Evolutionary conservation across 2,888 invertebrate genomes (phyloP).

Genomic region (Zelleria hepariella): DNA sequence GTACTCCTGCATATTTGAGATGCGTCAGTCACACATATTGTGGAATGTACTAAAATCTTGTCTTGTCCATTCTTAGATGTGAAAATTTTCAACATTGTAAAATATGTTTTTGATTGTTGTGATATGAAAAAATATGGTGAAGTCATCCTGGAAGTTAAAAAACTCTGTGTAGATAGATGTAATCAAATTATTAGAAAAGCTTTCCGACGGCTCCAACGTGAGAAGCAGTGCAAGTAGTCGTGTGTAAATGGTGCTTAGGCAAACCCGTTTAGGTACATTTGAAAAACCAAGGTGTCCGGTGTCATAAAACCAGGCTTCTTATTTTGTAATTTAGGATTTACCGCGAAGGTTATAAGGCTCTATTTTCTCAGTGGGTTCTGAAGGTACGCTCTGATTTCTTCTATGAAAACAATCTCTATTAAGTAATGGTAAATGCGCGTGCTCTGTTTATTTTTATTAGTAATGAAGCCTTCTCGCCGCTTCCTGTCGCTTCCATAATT

Average conservation of each 20-base stretch:
- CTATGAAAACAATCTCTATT: background rate
- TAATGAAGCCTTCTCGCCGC: constrained; percentile 25
- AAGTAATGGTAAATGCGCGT: background rate
- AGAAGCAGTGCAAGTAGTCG: background rate
- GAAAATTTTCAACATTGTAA: too few relatives aligned
- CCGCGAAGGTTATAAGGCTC: background rate
- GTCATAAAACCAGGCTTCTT: background rate
- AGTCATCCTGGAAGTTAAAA: too few relatives aligned
- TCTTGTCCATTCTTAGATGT: too few relatives aligned
- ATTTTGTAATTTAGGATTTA: background rate
- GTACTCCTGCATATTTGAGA: too few relatives aligned
- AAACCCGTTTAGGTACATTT: background rate
- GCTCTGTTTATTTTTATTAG: background rate
- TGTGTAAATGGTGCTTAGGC: background rate
- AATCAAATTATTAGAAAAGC: too few relatives aligned
- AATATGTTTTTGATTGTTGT: too few relatives aligned
- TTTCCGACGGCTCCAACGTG: background rate
- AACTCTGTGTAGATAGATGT: too few relatives aligned
- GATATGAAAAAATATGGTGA: too few relatives aligned
- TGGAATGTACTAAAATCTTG: too few relatives aligned
- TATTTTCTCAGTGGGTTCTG: background rate
- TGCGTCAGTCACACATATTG: too few relatives aligned
- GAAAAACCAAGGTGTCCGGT: background rate
- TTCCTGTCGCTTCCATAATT: constrained; percentile 25
- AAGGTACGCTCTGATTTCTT: background rate